These are phyloP conservation scores for Orchestia grillus DNA, from an alignment of 1,140 invertebrate species.

Conservation along the genomic window DNA sequence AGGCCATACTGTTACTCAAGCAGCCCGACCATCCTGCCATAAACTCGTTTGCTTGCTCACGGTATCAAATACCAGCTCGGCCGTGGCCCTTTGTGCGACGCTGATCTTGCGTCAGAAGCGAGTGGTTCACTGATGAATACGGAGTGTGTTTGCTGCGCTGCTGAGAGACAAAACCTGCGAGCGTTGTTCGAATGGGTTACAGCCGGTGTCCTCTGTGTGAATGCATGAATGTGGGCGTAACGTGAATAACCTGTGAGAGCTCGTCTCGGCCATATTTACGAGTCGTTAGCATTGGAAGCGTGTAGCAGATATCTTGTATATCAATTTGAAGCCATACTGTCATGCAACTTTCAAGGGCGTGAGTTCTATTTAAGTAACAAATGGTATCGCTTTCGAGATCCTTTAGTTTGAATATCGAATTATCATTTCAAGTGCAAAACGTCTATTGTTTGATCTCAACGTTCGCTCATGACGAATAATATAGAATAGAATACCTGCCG, in stretches of 20 bases:
- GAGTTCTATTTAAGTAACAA: too few relatives aligned
- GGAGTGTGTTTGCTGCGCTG: neutral
- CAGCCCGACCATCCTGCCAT: neutral
- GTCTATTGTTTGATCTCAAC: neutral
- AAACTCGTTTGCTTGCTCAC: neutral
- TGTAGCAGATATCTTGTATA: too few relatives aligned
- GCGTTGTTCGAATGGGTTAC: neutral
- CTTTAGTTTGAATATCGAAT: neutral
- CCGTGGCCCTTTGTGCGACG: neutral
- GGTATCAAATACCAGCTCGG: neutral
- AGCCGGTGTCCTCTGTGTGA: neutral
- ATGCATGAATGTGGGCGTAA: neutral
- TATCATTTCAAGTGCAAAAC: neutral
- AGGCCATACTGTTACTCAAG: neutral
- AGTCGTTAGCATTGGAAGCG: too few relatives aligned
- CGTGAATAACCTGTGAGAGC: neutral
- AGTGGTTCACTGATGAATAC: neutral
- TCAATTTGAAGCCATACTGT: too few relatives aligned
- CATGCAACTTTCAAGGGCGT: too few relatives aligned
- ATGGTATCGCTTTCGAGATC: too few relatives aligned
- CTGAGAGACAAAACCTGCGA: neutral
- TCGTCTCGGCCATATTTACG: too few relatives aligned
- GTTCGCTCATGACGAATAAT: neutral
- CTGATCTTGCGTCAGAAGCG: neutral
- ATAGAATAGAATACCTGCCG: too few relatives aligned